A percentile compares a stretch with the other conserved stretches of the same genome.
phyloP scores from a whole-genome alignment of 92 coral and sea anemone genomes.

The Epizoanthus rinbou region DNA sequence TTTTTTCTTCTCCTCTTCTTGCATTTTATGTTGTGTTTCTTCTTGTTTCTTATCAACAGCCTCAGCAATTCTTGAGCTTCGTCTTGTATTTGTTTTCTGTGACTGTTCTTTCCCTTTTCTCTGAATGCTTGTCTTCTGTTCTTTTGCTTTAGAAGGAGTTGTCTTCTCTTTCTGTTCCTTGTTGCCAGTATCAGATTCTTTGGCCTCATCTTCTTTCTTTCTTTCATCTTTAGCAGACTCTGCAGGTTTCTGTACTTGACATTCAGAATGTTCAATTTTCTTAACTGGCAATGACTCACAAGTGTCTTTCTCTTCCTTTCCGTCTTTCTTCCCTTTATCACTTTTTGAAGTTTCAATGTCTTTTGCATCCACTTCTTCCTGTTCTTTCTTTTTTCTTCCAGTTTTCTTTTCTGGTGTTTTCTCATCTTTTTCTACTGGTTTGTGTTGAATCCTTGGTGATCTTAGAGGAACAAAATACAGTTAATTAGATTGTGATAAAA shows the following conservation, averaged over 20 bases:
- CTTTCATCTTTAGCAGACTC: constrained; percentile 13
- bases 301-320: background rate
- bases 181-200: background rate
- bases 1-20: constrained; percentile 31
- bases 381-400: constrained; percentile 42
- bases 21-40: constrained; percentile 3
- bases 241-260: constrained; percentile 1
- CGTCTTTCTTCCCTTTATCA: background rate
- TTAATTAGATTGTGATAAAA: no score
- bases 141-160: background rate
- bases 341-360: background rate
- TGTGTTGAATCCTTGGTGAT: constrained; percentile 79
- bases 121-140: background rate
- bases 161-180: background rate
- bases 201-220: background rate
- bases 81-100: constrained; percentile 15
- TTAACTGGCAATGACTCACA: background rate
- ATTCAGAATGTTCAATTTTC: background rate
- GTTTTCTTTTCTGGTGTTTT: constrained; percentile 34
- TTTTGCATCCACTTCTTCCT: constrained; percentile 17
- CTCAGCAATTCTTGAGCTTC: constrained; percentile 38
- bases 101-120: background rate
- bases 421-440: constrained; percentile 34
- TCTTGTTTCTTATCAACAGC: constrained; percentile 16
- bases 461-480: constrained; percentile 27